Conservation (phyloP, 2,113 vertebrate species). For the Euleptes europaea region DNA sequence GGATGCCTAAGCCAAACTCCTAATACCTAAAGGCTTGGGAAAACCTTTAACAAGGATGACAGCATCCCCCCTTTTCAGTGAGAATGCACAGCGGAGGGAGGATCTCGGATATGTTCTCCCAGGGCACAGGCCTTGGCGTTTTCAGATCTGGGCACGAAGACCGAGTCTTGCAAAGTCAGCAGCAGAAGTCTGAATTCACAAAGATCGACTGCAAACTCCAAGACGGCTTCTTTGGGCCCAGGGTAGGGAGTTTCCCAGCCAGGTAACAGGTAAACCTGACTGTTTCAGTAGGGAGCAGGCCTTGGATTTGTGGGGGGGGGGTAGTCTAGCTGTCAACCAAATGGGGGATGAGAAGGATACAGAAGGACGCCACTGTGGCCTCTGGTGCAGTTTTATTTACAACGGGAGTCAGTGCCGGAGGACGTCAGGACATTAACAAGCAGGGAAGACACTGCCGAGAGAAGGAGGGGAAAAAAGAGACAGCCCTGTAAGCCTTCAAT, state of each 20-base stretch:
- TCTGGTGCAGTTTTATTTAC: conserved; percentile 80
- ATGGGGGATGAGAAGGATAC: conserved; percentile 63
- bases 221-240: conserved; percentile 36
- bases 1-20: not conserved
- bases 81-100: not conserved
- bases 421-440: conserved; percentile 76
- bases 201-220: conserved; percentile 22
- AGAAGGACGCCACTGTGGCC: conserved; percentile 78
- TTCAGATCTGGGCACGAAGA: conserved; percentile 25
- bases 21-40: not conserved
- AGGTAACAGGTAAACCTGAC: conserved; percentile 33
- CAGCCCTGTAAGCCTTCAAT: not conserved
- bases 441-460: conserved; percentile 75
- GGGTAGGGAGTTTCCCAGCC: conserved; percentile 24
- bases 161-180: not conserved
- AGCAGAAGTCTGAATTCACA: conserved; percentile 26
- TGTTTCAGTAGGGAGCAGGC: conserved; percentile 50
- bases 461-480: conserved; percentile 44
- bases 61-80: fast-evolving
- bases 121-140: not conserved
- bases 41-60: conserved; percentile 2
- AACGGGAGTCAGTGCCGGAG: conserved; percentile 71
- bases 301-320: conserved; percentile 30
- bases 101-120: conserved; percentile 7
- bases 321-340: conserved; percentile 31